Percentiles rank a stretch among this genome's conserved stretches.
Evolutionary conservation across 1,140 invertebrate species (phyloP).

Genomic region (Battus philenor): DNA sequence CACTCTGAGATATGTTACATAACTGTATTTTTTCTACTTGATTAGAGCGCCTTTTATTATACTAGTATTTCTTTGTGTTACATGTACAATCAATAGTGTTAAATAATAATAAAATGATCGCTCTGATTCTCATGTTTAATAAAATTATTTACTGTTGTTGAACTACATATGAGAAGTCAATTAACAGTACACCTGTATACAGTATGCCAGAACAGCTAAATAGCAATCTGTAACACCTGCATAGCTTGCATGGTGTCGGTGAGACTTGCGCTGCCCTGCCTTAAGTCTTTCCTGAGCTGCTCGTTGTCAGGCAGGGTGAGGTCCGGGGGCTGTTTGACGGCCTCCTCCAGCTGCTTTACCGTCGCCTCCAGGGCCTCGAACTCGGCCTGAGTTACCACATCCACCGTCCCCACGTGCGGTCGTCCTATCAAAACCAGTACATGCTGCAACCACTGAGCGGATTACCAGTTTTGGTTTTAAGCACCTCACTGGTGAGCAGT

Average conservation of each 20-base stretch:
- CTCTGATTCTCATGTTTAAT: not conserved
- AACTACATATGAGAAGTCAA: no score
- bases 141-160: no score
- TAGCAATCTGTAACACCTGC: conserved; percentile 42
- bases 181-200: no score
- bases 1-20: not conserved
- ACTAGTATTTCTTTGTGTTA: not conserved
- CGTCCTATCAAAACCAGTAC: no score
- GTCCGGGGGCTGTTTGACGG: conserved; percentile 23
- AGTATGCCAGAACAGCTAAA: not conserved
- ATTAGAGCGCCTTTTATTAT: not conserved
- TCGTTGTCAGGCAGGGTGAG: conserved; percentile 43
- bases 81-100: not conserved
- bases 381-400: conserved; percentile 50
- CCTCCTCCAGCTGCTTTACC: conserved; percentile 26
- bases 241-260: conserved; percentile 54
- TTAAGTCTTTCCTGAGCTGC: conserved; percentile 34
- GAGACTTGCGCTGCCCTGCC: conserved; percentile 40
- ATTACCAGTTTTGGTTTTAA: no score
- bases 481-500: no score
- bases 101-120: not conserved
- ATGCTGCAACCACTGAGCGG: no score
- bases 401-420: conserved; percentile 31
- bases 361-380: conserved; percentile 35
- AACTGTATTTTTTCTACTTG: no score